Base-by-base conservation (phyloP, 1,140 invertebrate genomes). In the Saccostrea glomerata region DNA sequence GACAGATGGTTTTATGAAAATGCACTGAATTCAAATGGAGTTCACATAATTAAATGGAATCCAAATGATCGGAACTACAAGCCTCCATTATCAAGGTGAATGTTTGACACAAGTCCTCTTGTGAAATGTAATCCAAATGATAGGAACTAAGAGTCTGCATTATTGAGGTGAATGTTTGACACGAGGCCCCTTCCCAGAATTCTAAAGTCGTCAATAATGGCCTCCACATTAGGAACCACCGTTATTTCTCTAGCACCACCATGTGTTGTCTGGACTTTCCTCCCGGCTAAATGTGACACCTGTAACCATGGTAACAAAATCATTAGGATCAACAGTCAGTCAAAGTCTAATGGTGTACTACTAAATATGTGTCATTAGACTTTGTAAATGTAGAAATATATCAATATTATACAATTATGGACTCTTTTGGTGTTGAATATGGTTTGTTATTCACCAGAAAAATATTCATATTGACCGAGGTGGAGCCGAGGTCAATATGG, bases 191-290 rank as follows among this genome's bases (percentile, higher is more conserved):
- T 77, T 56, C 89, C 89, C 17, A 89, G n/a, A 15, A 89, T 66
- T 56, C 47, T 82, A 70, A 89, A 89, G 47, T 89, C 89, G 11
- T 87, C 86, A 58, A 86, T 56, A 23, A 89, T 89, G n/a, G 89
- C 89, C 58, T 87, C 89, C 17, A 88, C 20, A 83, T 88, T 90
- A 1, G 70, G 86, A 12, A 84, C 70, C 23, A 85, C 47, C 40
- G 83, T 40, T n/a, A 87, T 36, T 15, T 87, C 83, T 17, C 40
- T 84, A 7, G 84, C 17, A 47, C 63, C 55, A 13, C 30, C 20
- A 13, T 54, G 5, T 1, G 36, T 83, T 55, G 86, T 83, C 25
- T 89, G 36, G 15, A 83, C 66, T 87, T 30, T 90, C 7, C 84
- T 82, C 12, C 77, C 83, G 2, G 20, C 47, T 23, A 90, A 70